A percentile compares a stretch with the other conserved stretches of the same genome.
Conservation (phyloP, 2,797 vertebrate genomes). For the Falco cherrug region DNA sequence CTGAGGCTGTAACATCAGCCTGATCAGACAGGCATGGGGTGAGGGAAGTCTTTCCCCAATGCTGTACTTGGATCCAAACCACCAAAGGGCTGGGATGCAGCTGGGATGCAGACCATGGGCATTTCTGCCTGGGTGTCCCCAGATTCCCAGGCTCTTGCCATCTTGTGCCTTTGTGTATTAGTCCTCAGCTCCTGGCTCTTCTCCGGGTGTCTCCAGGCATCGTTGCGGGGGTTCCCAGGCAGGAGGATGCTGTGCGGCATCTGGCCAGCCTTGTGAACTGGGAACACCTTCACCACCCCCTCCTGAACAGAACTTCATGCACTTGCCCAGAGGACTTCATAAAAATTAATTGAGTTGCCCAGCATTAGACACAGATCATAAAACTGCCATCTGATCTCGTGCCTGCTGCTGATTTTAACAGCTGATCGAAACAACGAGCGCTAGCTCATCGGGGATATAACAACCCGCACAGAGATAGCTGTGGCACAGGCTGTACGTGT, state of each 20-base stretch:
- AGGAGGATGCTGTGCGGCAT: neutral
- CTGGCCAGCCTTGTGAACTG: accelerated
- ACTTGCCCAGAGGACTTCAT: constrained; percentile 1
- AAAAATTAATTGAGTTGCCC: constrained; percentile 62
- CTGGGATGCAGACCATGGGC: neutral
- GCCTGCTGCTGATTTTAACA: constrained; percentile 13
- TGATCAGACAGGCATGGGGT: neutral
- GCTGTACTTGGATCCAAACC: neutral
- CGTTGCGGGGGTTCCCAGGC: accelerated
- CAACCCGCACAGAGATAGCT: neutral
- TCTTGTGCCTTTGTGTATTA: neutral
- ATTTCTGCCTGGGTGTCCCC: neutral
- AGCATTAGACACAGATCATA: constrained; percentile 45
- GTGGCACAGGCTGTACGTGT: neutral
- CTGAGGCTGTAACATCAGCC: neutral
- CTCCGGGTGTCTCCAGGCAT: neutral
- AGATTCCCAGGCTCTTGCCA: neutral
- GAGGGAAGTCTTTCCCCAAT: neutral
- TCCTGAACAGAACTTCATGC: neutral
- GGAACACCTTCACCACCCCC: neutral
- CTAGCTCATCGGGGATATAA: neutral
- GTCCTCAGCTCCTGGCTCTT: neutral
- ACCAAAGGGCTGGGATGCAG: neutral
- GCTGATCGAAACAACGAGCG: neutral
- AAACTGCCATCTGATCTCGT: constrained; percentile 46